A percentile compares a stretch with the other conserved stretches of the same genome.
Evolutionary conservation across 2,797 vertebrate species (phyloP).

Genomic region (Pseudocheirus occidentalis): DNA sequence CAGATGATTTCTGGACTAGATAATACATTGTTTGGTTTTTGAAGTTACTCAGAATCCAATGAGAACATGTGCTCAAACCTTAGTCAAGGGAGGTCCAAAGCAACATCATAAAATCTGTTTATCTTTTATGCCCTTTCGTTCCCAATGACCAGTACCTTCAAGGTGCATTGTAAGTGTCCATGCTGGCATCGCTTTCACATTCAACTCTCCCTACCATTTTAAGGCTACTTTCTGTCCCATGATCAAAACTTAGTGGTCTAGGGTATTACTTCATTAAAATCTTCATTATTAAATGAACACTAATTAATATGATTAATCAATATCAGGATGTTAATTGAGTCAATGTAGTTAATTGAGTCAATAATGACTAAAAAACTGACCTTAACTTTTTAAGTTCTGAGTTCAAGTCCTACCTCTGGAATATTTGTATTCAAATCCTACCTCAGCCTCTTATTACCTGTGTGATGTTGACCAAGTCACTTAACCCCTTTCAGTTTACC

Average conservation of each 20-base stretch:
- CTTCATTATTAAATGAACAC: not conserved
- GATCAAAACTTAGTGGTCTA: not conserved
- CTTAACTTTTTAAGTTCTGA: not conserved
- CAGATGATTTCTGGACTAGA: not conserved
- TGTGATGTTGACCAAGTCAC: not conserved
- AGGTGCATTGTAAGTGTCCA: too few relatives aligned
- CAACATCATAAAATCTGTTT: not conserved
- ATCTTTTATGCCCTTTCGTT: too few relatives aligned
- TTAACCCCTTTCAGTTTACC: not conserved
- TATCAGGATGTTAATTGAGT: not conserved
- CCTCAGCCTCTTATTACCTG: not conserved
- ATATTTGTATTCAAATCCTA: not conserved
- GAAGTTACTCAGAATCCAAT: not conserved
- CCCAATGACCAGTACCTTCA: too few relatives aligned
- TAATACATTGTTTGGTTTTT: not conserved
- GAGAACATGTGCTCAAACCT: not conserved
- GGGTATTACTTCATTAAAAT: not conserved
- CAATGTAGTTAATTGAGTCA: too few relatives aligned
- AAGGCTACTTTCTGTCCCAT: not conserved
- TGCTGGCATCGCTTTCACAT: not conserved
- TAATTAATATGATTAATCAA: not conserved
- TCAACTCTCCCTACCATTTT: not conserved
- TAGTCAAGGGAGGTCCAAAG: not conserved
- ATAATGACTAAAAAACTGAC: not conserved
- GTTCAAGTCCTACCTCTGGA: not conserved